Conservation (phyloP, 2,113 vertebrate genomes). For the Dipodomys ordii region DNA sequence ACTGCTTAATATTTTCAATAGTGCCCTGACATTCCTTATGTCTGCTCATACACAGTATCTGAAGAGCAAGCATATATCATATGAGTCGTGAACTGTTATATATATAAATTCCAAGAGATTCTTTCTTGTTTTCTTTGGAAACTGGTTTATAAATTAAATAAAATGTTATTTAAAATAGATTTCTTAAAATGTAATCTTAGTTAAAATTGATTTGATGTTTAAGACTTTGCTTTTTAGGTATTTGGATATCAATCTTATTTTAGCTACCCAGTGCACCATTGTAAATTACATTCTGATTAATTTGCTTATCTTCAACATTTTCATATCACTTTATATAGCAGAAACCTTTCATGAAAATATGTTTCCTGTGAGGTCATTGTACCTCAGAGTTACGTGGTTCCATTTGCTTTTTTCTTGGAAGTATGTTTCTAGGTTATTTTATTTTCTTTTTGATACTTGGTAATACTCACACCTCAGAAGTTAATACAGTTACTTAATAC, state of each 20-base stretch:
- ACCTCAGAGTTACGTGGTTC: background rate
- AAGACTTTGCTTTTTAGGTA: conserved; percentile 31
- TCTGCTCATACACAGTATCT: conserved; percentile 5
- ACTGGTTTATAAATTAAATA: conserved; percentile 56
- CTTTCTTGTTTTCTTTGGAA: conserved; percentile 33
- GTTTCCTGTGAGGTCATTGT: conserved; percentile 11
- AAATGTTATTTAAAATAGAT: conserved; percentile 45
- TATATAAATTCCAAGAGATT: conserved; percentile 36
- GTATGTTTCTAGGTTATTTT: conserved; percentile 31
- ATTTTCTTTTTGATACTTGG: background rate
- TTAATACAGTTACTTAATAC: conserved; percentile 28
- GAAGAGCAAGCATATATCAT: background rate
- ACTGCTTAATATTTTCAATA: background rate
- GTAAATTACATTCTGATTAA: conserved; percentile 9
- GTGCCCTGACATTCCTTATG: background rate
- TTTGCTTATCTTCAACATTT: conserved; percentile 12
- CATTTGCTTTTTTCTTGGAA: conserved; percentile 42
- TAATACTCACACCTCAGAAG: background rate
- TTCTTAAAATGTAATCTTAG: conserved; percentile 41
- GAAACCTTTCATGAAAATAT: conserved; percentile 38
- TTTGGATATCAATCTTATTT: conserved; percentile 21
- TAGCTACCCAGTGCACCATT: background rate
- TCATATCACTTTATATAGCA: background rate
- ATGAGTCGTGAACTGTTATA: background rate
- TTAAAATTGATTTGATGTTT: conserved; percentile 35